Evolutionary conservation across 1,140 invertebrate species (phyloP).

Genomic region (Megalonaias nervosa): DNA sequence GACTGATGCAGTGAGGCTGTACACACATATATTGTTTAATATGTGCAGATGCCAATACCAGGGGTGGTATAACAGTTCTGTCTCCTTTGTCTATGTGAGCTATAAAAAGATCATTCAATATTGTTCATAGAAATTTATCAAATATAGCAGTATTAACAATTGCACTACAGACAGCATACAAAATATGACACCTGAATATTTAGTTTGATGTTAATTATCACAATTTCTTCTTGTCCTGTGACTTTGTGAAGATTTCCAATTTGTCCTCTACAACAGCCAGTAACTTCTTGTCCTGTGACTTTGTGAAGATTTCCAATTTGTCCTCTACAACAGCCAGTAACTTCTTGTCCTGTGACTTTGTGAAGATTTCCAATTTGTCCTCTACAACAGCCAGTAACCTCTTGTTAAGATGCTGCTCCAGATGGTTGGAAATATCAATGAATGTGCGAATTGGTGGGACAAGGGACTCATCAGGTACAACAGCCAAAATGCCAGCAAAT

Average conservation of each 20-base stretch:
- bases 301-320: conserved; percentile 51
- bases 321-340: conserved; percentile 61
- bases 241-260: conserved; percentile 47
- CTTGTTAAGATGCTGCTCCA: conserved; percentile 61
- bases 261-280: conserved; percentile 62
- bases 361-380: conserved; percentile 55
- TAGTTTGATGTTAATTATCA: no score
- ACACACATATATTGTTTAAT: no score
- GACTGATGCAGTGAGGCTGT: no score
- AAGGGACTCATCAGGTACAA: conserved; percentile 48
- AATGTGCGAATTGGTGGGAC: conserved; percentile 45
- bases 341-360: conserved; percentile 53
- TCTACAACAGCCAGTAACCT: conserved; percentile 60
- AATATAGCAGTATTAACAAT: no score
- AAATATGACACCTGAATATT: no score
- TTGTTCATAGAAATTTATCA: no score
- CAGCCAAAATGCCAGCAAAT: conserved; percentile 56
- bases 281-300: conserved; percentile 55
- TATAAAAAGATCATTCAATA: no score
- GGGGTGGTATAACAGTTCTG: no score
- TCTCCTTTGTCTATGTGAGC: no score
- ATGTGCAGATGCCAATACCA: no score
- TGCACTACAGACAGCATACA: no score
- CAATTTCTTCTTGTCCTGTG: background rate
- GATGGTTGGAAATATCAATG: conserved; percentile 50